Conservation (phyloP, 1,140 invertebrate species). For the Subanguina moxae region DNA sequence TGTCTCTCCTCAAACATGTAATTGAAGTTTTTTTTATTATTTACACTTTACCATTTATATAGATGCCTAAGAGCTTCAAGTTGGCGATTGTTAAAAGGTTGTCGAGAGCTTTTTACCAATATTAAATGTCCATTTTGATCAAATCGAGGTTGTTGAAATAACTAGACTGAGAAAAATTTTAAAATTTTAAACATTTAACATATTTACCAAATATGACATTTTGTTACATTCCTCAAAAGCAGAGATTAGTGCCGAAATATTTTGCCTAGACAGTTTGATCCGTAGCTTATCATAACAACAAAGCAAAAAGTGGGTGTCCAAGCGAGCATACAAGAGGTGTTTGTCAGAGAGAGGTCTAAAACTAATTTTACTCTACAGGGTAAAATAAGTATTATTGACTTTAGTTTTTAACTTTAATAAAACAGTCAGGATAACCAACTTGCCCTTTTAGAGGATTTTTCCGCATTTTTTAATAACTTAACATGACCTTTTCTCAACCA, state of each 20-base stretch:
- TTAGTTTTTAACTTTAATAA: too few species aligned
- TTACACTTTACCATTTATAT: conserved; percentile 63
- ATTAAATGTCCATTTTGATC: conserved; percentile 70
- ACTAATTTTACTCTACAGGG: too few species aligned
- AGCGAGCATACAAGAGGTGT: conserved; percentile 79
- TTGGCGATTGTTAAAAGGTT: conserved; percentile 79
- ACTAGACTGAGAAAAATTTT: conserved; percentile 61
- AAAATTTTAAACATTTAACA: not conserved
- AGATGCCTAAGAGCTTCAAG: conserved; percentile 76
- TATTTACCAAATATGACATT: conserved; percentile 66
- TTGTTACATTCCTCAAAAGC: conserved; percentile 71
- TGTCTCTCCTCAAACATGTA: conserved; percentile 72
- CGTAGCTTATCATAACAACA: conserved; percentile 81
- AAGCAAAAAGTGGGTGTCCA: conserved; percentile 90
- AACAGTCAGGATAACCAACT: too few species aligned
- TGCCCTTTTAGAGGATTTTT: too few species aligned
- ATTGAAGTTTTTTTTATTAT: not conserved
- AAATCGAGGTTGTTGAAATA: conserved; percentile 76
- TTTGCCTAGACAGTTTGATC: conserved; percentile 71
- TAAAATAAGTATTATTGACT: too few species aligned
- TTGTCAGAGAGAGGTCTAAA: conserved; percentile 76
- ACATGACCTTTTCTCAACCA: too few species aligned
- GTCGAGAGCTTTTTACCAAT: conserved; percentile 71
- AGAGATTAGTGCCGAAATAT: conserved; percentile 60
- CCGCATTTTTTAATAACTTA: too few species aligned